Evolutionary conservation across 2,888 invertebrate genomes (phyloP).

Genomic region (Clitarchus hookeri): DNA sequence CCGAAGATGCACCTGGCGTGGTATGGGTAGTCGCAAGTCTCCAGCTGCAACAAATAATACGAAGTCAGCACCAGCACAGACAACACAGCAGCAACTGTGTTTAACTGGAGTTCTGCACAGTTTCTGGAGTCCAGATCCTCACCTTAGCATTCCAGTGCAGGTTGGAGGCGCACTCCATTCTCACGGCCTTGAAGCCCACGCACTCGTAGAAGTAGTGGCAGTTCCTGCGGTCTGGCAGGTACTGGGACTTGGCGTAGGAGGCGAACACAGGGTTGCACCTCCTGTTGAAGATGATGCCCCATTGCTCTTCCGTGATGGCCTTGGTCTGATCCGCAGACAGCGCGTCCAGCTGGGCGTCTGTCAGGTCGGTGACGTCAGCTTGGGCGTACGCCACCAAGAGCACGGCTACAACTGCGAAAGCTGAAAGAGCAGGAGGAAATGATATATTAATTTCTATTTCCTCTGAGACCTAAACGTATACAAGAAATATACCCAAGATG

Average conservation of each 20-base stretch:
- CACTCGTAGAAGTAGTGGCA: constrained; percentile 23
- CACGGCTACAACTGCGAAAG: not conserved
- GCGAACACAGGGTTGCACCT: not conserved
- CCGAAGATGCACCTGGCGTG: not conserved
- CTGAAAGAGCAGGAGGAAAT: not conserved
- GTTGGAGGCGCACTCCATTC: constrained; percentile 20
- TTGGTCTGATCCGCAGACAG: not conserved
- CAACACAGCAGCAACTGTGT: not conserved
- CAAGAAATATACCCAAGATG: no score
- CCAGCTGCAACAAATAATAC: not conserved
- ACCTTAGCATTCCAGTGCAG: constrained; percentile 19
- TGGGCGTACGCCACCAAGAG: not conserved
- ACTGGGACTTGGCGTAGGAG: not conserved
- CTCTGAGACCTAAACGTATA: no score
- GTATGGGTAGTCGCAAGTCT: constrained; percentile 18
- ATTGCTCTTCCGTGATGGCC: constrained; percentile 15
- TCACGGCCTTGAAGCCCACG: constrained; percentile 20
- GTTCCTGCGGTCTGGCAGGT: constrained; percentile 15
- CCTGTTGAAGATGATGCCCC: not conserved
- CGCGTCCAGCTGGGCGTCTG: not conserved
- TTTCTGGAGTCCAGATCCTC: not conserved
- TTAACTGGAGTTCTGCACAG: not conserved
- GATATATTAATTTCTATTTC: not conserved
- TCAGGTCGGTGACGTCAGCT: constrained; percentile 20
- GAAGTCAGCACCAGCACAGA: not conserved